These are phyloP conservation scores for Melanotaenia duboulayi DNA, from an alignment of 2,113 vertebrate species.

Conservation along the genomic window DNA sequence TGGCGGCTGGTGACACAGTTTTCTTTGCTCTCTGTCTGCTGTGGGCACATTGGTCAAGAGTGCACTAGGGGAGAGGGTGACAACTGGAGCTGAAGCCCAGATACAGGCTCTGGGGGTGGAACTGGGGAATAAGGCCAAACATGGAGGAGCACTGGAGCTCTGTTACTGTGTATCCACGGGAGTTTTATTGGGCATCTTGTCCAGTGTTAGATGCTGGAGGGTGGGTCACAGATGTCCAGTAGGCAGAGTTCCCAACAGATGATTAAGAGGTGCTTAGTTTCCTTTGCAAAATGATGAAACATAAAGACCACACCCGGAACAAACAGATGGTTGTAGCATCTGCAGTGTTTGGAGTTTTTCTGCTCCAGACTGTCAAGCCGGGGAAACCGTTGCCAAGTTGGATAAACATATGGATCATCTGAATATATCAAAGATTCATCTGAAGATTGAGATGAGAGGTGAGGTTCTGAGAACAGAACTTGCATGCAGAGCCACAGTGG, in stretches of 20 bases:
- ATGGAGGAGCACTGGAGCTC: constrained; percentile 18
- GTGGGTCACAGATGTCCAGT: constrained; percentile 23
- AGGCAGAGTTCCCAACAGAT: neutral
- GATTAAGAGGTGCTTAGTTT: constrained; percentile 2
- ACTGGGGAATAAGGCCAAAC: constrained; percentile 7
- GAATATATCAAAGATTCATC: neutral
- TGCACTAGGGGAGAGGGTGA: constrained; percentile 64
- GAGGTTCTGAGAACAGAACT: neutral
- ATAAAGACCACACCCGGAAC: constrained; percentile 1
- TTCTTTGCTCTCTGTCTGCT: constrained; percentile 63
- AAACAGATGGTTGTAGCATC: neutral
- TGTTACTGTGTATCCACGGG: constrained; percentile 26
- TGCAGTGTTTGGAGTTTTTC: neutral
- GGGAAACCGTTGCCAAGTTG: neutral
- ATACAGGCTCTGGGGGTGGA: constrained; percentile 26
- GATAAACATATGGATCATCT: neutral
- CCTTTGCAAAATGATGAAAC: constrained; percentile 6
- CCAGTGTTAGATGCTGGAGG: constrained; percentile 21
- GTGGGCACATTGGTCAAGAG: constrained; percentile 66
- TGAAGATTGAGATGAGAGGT: constrained; percentile 1
- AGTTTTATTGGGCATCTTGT: constrained; percentile 17
- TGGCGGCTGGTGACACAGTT: constrained; percentile 70
- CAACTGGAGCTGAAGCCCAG: constrained; percentile 25
- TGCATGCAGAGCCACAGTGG: no score
- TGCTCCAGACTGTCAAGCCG: constrained; percentile 1